Percentiles rank a stretch among this genome's conserved stretches.
These are phyloP conservation scores for Nothoprocta pentlandii DNA, from an alignment of 2,113 vertebrate species.

Conservation along the genomic window DNA sequence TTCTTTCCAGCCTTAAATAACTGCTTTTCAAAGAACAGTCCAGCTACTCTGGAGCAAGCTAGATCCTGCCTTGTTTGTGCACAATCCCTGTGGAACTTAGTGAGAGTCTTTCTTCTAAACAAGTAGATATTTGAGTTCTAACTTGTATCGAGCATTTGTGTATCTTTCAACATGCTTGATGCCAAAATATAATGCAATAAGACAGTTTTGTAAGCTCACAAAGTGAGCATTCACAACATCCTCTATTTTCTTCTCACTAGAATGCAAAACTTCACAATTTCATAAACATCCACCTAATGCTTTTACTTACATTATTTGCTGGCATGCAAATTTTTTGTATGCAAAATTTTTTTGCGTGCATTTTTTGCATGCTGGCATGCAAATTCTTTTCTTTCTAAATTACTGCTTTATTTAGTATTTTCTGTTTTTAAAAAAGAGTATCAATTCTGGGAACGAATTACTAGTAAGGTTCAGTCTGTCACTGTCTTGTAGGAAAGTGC, in stretches of 20 bases:
- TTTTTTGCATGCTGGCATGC: neutral
- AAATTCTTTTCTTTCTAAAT: neutral
- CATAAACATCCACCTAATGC: neutral
- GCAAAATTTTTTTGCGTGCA: too few species aligned
- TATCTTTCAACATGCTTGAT: neutral
- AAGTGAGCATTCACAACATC: neutral
- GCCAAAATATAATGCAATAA: neutral
- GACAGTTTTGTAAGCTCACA: neutral
- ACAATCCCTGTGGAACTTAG: neutral
- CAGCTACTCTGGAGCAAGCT: constrained; percentile 16
- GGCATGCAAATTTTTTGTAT: too few species aligned
- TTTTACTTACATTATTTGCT: neutral
- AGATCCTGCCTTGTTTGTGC: constrained; percentile 14
- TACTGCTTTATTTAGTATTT: neutral
- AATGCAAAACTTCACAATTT: neutral
- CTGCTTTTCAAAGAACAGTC: neutral
- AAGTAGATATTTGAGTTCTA: constrained; percentile 13
- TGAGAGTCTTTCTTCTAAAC: constrained; percentile 1
- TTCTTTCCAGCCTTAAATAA: neutral
- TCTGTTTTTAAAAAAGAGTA: neutral
- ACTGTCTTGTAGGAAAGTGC: neutral
- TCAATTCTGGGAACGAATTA: neutral
- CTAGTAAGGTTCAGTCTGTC: neutral
- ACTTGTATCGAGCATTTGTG: neutral
- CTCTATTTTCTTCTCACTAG: neutral